Conservation (phyloP, 2,888 invertebrate genomes). For the Caenorhabditis sp. region DNA sequence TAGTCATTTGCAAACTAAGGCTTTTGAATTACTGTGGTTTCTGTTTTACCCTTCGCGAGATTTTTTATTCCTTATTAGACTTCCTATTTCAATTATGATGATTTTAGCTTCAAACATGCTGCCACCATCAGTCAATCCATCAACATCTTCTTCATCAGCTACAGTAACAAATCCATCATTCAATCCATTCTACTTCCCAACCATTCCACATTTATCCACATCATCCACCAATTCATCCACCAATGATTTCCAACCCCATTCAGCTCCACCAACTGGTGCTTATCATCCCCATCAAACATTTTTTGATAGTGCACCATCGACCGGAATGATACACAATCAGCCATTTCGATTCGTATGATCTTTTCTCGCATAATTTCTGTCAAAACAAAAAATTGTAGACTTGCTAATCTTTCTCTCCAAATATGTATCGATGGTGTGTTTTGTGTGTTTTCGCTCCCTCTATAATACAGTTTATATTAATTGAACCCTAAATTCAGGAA, state of each 20-base stretch:
- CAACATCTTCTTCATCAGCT: background rate
- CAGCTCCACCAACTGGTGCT: slow-evolving; percentile 16
- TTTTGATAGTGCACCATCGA: slow-evolving; percentile 27
- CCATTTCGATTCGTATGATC: slow-evolving; percentile 33
- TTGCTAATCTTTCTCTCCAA: background rate
- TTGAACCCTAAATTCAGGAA: background rate
- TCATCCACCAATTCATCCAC: background rate
- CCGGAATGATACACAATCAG: slow-evolving; percentile 27
- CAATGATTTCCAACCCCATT: slow-evolving; percentile 17
- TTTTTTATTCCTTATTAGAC: no score
- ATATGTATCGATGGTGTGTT: background rate
- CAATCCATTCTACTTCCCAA: slow-evolving; percentile 19
- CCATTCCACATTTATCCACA: background rate
- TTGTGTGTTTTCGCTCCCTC: background rate
- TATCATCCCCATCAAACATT: slow-evolving; percentile 20
- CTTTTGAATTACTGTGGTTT: no score
- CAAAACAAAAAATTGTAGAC: background rate
- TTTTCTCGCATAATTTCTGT: background rate
- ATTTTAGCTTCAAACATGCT: slow-evolving; percentile 9
- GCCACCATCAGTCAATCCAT: slow-evolving; percentile 5
- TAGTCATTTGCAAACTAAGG: no score
- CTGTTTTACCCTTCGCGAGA: no score
- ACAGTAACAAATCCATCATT: slow-evolving; percentile 4
- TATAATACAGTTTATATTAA: background rate
- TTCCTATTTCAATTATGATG: background rate